Percentiles rank a stretch among this genome's conserved stretches.
These are phyloP conservation scores for Ormyrus nitidulus DNA, from an alignment of 2,888 invertebrate genomes.

Conservation along the genomic window DNA sequence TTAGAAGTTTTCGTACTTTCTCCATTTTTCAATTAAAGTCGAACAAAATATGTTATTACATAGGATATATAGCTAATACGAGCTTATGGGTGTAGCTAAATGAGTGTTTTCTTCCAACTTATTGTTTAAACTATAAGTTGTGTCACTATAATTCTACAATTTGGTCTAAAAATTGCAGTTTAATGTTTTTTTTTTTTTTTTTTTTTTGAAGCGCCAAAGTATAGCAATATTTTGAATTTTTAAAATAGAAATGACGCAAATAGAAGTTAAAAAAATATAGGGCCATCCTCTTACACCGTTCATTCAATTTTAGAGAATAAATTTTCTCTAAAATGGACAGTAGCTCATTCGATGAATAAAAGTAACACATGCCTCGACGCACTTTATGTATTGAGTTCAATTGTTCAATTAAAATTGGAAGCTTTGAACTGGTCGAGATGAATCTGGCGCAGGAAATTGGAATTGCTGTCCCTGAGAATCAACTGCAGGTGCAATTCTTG, in stretches of 20 bases:
- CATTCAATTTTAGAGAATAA: slow-evolving; percentile 53
- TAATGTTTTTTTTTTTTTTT: neutral
- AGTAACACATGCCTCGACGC: slow-evolving; percentile 53
- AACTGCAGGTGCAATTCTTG: slow-evolving; percentile 86
- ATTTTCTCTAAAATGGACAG: slow-evolving; percentile 55
- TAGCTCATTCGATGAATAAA: slow-evolving; percentile 57
- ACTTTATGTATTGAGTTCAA: slow-evolving; percentile 54
- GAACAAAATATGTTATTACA: slow-evolving; percentile 40
- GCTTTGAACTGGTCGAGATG: slow-evolving; percentile 82
- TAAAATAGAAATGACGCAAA: slow-evolving; percentile 26
- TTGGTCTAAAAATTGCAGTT: slow-evolving; percentile 44
- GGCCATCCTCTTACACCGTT: slow-evolving; percentile 37
- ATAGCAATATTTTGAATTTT: slow-evolving; percentile 29
- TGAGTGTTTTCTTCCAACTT: slow-evolving; percentile 46
- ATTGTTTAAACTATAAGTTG: slow-evolving; percentile 38
- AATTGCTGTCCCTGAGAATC: slow-evolving; percentile 86
- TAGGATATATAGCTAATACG: slow-evolving; percentile 36
- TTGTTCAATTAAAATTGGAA: slow-evolving; percentile 84
- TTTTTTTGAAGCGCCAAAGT: slow-evolving; percentile 38
- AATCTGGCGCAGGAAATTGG: slow-evolving; percentile 74
- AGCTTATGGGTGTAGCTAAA: slow-evolving; percentile 45
- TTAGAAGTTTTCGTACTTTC: slow-evolving; percentile 30
- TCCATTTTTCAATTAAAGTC: slow-evolving; percentile 32
- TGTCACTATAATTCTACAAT: slow-evolving; percentile 25
- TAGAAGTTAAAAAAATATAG: slow-evolving; percentile 45